These are phyloP conservation scores for Abscondita cerata DNA, from an alignment of 2,888 invertebrate genomes.

Conservation along the genomic window DNA sequence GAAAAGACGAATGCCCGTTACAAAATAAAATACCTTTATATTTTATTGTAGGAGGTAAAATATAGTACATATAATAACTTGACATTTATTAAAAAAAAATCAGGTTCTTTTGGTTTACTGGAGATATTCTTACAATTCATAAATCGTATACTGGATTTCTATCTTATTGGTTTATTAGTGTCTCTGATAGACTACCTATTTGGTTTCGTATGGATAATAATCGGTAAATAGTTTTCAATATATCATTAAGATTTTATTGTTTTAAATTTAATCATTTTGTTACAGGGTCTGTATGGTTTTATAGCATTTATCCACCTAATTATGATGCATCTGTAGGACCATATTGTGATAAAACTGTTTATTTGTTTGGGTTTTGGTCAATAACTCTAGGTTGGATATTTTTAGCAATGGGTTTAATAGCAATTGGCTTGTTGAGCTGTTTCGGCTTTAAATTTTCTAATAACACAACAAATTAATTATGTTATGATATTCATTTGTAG, in stretches of 20 bases:
- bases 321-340: neutral
- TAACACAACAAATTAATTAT: too few relatives aligned
- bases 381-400: slow-evolving; percentile 22
- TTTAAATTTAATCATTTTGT: neutral
- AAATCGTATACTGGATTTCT: slow-evolving; percentile 16
- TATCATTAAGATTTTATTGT: neutral
- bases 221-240: too few relatives aligned
- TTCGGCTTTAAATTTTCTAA: too few relatives aligned
- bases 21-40: slow-evolving; percentile 23
- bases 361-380: slow-evolving; percentile 22
- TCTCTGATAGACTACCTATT: slow-evolving; percentile 16
- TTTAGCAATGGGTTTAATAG: slow-evolving; percentile 11
- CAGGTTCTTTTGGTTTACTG: slow-evolving; percentile 22
- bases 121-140: slow-evolving; percentile 21
- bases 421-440: slow-evolving; percentile 10
- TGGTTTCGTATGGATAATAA: slow-evolving; percentile 27
- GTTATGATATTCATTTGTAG: too few relatives aligned
- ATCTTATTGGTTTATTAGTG: slow-evolving; percentile 2
- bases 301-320: slow-evolving; percentile 19
- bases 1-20: slow-evolving; percentile 23
- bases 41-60: slow-evolving; percentile 25
- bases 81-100: neutral
- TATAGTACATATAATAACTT: neutral
- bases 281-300: slow-evolving; percentile 28
- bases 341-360: slow-evolving; percentile 20